Evolutionary conservation across 2,113 vertebrate species (phyloP).

Genomic region (Gallinago jamesoni): DNA sequence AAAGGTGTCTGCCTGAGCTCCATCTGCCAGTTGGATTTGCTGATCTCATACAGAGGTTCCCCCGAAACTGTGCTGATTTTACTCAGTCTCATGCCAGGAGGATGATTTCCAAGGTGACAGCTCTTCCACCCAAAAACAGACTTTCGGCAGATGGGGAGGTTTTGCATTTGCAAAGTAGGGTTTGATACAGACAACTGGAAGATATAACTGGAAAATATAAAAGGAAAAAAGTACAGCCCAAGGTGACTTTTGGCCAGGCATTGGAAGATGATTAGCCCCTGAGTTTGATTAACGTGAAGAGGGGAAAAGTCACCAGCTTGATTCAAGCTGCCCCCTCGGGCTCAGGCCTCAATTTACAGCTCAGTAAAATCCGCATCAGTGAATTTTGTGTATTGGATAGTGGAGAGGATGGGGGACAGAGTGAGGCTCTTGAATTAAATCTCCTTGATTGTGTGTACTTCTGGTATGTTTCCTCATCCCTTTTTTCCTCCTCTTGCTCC

Average conservation of each 20-base stretch:
- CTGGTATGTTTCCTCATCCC: no score
- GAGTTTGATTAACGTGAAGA: not conserved
- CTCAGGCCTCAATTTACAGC: not conserved
- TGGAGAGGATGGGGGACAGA: not conserved
- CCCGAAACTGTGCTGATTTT: not conserved
- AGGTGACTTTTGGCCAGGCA: not conserved
- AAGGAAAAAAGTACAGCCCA: not conserved
- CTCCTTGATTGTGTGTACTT: no score
- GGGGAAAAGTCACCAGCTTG: not conserved
- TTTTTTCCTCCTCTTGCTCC: no score
- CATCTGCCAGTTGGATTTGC: not conserved
- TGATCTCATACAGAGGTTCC: not conserved
- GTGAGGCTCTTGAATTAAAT: no score
- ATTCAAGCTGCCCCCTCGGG: not conserved
- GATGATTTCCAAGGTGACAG: not conserved
- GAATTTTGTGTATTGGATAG: not conserved
- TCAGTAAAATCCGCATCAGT: not conserved
- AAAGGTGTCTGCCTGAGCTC: not conserved
- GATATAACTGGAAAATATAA: not conserved
- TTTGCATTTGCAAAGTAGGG: not conserved
- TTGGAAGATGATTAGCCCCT: not conserved
- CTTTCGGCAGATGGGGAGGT: not conserved
- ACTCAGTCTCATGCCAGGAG: accelerated
- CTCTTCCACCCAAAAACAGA: not conserved
- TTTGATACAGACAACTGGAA: not conserved